phyloP scores from a whole-genome alignment of 1,140 invertebrate genomes.

The Aphaenogaster rudis region DNA sequence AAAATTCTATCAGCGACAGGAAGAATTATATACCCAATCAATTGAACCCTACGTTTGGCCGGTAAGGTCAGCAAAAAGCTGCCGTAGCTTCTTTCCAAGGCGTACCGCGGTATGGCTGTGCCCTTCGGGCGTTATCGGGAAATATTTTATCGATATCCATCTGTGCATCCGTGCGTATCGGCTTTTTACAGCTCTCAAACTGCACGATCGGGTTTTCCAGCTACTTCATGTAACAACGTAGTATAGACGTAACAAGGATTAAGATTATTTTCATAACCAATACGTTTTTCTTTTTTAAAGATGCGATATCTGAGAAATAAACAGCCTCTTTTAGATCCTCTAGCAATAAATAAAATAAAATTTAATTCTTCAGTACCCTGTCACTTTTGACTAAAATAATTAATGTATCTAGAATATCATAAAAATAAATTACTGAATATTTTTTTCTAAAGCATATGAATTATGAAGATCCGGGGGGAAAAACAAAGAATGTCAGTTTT shows the following conservation, averaged over 20 bases:
- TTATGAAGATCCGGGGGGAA: no score
- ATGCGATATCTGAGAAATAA: neutral
- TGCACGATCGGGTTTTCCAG: conserved; percentile 23
- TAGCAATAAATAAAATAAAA: neutral
- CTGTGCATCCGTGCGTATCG: conserved; percentile 29
- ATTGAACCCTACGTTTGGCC: conserved; percentile 95
- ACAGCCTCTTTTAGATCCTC: neutral
- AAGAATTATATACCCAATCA: conserved; percentile 93
- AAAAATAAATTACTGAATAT: neutral
- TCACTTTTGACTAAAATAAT: neutral
- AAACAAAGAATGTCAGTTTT: no score
- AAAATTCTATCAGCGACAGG: conserved; percentile 90
- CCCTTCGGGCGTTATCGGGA: conserved; percentile 30
- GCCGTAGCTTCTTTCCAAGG: neutral
- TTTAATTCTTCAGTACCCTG: neutral
- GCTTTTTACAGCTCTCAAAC: conserved; percentile 27
- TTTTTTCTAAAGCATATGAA: neutral
- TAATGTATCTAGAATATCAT: neutral
- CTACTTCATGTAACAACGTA: conserved; percentile 5
- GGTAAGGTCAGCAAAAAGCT: conserved; percentile 84
- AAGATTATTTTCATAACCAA: conserved; percentile 13
- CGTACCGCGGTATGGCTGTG: neutral
- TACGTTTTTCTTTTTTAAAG: neutral
- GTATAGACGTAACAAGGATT: neutral
- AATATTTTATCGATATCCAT: conserved; percentile 57